A percentile compares a stretch with the other conserved stretches of the same genome.
phyloP scores from a whole-genome alignment of 2,113 vertebrate genomes.

The Nibea albiflora region DNA sequence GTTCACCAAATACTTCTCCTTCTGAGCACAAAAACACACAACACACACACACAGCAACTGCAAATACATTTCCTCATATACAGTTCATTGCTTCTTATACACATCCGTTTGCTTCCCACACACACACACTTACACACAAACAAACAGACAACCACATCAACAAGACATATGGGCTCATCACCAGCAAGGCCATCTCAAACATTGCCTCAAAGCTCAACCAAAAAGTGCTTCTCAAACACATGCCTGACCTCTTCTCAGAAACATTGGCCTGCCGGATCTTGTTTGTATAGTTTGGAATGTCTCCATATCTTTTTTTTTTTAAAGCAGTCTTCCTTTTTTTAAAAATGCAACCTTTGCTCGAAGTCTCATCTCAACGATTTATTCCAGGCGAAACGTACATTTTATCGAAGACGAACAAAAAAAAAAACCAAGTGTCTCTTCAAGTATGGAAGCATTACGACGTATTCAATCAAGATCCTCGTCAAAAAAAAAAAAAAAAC shows the following conservation, averaged over 20 bases:
- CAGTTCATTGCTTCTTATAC: conserved; percentile 6
- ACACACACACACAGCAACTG: conserved; percentile 42
- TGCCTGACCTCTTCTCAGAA: conserved; percentile 78
- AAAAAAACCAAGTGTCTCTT: conserved; percentile 54
- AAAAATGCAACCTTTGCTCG: conserved; percentile 53
- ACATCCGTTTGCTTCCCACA: conserved; percentile 50
- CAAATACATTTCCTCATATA: conserved; percentile 65
- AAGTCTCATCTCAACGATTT: conserved; percentile 39
- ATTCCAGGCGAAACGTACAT: conserved; percentile 54
- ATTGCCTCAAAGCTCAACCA: conserved; percentile 84
- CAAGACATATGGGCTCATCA: conserved; percentile 74
- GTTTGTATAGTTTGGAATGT: conserved; percentile 74
- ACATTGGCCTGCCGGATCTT: conserved; percentile 66
- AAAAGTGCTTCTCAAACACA: conserved; percentile 84
- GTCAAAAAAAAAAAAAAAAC: conserved; percentile 2
- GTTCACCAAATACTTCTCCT: conserved; percentile 99
- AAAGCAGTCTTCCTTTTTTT: conserved; percentile 78
- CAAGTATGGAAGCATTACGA: conserved; percentile 58
- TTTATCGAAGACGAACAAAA: conserved; percentile 35
- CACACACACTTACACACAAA: conserved; percentile 13
- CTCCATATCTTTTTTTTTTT: conserved; percentile 58
- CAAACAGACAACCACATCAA: conserved; percentile 35
- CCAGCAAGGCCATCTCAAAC: conserved; percentile 82
- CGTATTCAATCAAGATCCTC: conserved; percentile 70
- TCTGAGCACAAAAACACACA: conserved; percentile 84